Conservation (phyloP, 2,797 vertebrate genomes). For the Ctenosaura bakeri region DNA sequence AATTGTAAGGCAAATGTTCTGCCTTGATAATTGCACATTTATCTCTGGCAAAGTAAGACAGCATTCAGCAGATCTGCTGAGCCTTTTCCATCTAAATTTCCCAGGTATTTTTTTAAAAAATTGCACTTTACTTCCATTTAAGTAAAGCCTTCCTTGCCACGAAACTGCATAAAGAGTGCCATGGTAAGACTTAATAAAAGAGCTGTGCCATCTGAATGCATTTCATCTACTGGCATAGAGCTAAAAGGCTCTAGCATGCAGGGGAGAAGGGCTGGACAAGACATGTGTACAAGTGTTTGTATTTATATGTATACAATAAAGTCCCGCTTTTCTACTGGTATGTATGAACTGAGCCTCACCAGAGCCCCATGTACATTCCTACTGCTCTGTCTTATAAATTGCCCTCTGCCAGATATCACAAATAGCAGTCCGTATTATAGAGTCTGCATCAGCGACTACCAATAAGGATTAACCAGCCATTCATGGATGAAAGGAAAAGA, state of each 20-base stretch:
- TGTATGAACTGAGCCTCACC: neutral
- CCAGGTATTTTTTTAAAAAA: neutral
- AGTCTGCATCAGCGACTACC: neutral
- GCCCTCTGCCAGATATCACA: neutral
- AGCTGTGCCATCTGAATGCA: neutral
- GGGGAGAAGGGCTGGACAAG: neutral
- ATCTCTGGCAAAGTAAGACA: neutral
- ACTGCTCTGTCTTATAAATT: neutral
- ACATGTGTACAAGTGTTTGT: neutral
- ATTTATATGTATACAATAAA: neutral
- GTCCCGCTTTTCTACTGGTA: neutral
- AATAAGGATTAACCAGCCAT: neutral
- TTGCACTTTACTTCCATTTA: neutral
- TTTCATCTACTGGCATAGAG: neutral
- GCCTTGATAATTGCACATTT: neutral
- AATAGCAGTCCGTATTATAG: constrained; percentile 1
- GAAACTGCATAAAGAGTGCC: neutral
- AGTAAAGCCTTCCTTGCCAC: neutral
- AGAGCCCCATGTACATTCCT: neutral
- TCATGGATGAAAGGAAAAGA: neutral
- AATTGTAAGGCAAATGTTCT: neutral
- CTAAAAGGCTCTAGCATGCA: neutral
- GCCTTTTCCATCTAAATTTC: neutral
- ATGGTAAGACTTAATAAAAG: neutral
- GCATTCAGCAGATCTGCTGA: neutral